phyloP scores from a whole-genome alignment of 92 coral and sea anemone genomes.

The Paragorgia papillata region DNA sequence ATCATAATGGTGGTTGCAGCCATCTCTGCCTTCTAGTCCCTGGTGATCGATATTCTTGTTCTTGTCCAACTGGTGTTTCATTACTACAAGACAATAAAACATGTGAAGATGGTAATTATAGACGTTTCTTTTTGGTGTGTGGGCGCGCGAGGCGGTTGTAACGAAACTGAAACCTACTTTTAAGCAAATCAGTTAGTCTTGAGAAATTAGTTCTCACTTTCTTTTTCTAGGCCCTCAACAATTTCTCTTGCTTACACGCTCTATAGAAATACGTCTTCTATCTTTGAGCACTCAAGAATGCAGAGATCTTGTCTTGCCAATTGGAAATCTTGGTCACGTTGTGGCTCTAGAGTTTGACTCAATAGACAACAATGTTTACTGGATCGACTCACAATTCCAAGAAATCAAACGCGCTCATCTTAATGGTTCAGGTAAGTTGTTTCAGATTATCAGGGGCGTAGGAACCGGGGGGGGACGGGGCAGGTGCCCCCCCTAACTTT shows the following conservation, averaged over 20 bases:
- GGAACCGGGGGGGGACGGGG: too few relatives aligned
- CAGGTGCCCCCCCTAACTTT: too few relatives aligned
- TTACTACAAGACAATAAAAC: conserved; percentile 46
- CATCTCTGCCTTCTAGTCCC: conserved; percentile 53
- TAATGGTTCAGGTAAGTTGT: conserved; percentile 90
- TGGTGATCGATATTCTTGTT: conserved; percentile 41
- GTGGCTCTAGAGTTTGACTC: conserved; percentile 89
- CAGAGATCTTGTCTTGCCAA: conserved; percentile 84
- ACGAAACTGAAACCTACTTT: too few relatives aligned
- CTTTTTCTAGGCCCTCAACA: conserved; percentile 73
- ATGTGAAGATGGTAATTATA: conserved; percentile 55
- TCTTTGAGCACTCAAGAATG: conserved; percentile 88
- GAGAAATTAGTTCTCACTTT: neutral
- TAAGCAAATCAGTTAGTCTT: too few relatives aligned
- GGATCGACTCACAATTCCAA: conserved; percentile 82
- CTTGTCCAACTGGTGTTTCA: conserved; percentile 57
- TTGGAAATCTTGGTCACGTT: conserved; percentile 74
- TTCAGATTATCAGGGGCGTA: too few relatives aligned
- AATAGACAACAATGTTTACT: conserved; percentile 79
- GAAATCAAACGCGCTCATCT: conserved; percentile 73
- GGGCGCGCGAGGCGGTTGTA: too few relatives aligned
- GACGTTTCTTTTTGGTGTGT: too few relatives aligned
- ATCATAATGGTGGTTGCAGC: conserved; percentile 59
- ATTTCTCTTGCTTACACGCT: conserved; percentile 78
- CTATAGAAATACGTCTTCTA: conserved; percentile 77